A percentile compares a stretch with the other conserved stretches of the same genome.
Evolutionary conservation across 2,113 vertebrate species (phyloP).

Genomic region (Gopherus evgoodei): DNA sequence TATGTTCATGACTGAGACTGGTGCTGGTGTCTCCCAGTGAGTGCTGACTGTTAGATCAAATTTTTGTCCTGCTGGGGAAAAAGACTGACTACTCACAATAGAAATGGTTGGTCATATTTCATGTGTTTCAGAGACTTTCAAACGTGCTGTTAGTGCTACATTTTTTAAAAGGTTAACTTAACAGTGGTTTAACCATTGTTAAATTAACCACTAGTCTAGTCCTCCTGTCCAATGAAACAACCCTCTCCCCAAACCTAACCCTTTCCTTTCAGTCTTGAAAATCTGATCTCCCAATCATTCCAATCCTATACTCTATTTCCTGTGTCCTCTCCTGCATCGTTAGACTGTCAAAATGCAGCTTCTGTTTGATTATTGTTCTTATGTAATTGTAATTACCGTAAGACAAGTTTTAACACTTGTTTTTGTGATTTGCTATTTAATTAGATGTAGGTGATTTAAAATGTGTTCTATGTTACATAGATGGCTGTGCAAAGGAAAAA

Average conservation of each 20-base stretch:
- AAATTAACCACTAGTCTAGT: neutral
- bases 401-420: constrained; percentile 10
- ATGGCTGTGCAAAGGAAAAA: constrained; percentile 8
- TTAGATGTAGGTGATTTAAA: neutral
- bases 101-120: neutral
- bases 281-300: neutral
- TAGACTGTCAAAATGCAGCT: neutral
- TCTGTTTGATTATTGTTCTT: neutral
- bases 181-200: neutral
- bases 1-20: neutral
- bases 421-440: neutral
- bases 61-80: neutral
- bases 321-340: neutral
- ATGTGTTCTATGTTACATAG: neutral
- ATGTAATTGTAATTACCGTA: neutral
- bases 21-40: neutral
- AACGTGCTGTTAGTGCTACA: neutral
- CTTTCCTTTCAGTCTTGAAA: constrained; percentile 12
- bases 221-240: neutral
- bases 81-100: neutral
- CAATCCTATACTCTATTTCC: neutral
- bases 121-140: neutral
- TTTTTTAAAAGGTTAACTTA: neutral
- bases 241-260: neutral
- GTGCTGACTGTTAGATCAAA: neutral